phyloP scores from a whole-genome alignment of 2,113 vertebrate species.

The Sakesphorus luctuosus region DNA sequence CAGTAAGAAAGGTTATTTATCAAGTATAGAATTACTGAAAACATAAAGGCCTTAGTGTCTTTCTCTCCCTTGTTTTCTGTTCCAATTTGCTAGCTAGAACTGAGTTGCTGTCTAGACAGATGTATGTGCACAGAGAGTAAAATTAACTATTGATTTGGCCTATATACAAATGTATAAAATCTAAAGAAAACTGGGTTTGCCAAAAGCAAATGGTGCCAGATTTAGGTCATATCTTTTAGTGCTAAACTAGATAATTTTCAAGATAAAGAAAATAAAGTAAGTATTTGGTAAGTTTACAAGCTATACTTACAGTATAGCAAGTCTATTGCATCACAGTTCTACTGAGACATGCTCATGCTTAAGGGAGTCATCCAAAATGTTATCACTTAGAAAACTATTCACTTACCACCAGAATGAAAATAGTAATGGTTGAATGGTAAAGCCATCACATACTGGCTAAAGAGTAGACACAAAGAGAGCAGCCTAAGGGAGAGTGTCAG shows the following conservation, averaged over 20 bases:
- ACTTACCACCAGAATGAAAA: neutral
- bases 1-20: neutral
- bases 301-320: neutral
- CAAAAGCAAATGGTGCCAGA: neutral
- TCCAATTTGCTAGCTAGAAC: neutral
- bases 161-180: neutral
- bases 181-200: neutral
- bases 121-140: neutral
- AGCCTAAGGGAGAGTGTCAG: neutral
- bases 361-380: neutral
- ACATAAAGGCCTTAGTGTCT: neutral
- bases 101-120: neutral
- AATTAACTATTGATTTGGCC: neutral
- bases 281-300: neutral
- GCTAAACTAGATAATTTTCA: neutral
- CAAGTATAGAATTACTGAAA: neutral
- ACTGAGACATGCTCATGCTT: neutral
- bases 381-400: neutral
- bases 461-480: neutral
- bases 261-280: neutral
- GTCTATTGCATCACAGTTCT: neutral
- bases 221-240: neutral
- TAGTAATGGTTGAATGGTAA: neutral
- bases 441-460: neutral
- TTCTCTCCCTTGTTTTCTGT: neutral